phyloP scores from a whole-genome alignment of 2,113 vertebrate genomes.

The Hemiscyllium ocellatum region DNA sequence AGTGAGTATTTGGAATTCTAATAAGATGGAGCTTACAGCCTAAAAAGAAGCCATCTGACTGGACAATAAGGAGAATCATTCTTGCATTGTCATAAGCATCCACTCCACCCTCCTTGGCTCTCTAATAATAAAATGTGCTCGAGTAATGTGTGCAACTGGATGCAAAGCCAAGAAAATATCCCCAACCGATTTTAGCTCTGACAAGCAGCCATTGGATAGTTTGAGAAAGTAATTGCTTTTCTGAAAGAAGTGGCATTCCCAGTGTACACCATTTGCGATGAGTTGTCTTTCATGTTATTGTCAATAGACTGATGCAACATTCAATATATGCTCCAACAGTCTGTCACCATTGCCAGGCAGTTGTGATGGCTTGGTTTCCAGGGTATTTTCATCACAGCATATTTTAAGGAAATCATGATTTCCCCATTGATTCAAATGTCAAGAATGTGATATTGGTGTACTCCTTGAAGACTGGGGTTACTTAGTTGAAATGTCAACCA shows the following conservation, averaged over 20 bases:
- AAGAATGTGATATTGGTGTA: neutral
- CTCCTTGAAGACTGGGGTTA: neutral
- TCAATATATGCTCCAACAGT: neutral
- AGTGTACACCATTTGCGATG: neutral
- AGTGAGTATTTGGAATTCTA: neutral
- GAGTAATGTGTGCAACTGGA: neutral
- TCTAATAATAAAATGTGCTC: neutral
- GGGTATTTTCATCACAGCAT: neutral
- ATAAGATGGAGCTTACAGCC: neutral
- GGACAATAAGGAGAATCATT: neutral
- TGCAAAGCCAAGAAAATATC: neutral
- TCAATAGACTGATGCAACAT: neutral
- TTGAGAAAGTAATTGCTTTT: neutral
- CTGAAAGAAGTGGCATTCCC: neutral
- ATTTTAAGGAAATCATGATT: neutral
- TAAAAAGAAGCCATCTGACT: neutral
- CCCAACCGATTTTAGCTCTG: neutral
- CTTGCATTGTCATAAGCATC: neutral
- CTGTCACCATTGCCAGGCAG: neutral
- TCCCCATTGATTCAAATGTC: neutral
- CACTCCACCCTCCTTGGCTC: neutral
- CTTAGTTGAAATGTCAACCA: neutral
- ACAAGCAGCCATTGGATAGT: conserved; percentile 36
- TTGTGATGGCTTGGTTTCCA: neutral
- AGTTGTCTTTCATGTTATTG: neutral